These are phyloP conservation scores for Sigmodon hispidus DNA, from an alignment of 2,113 vertebrate genomes.

Conservation along the genomic window DNA sequence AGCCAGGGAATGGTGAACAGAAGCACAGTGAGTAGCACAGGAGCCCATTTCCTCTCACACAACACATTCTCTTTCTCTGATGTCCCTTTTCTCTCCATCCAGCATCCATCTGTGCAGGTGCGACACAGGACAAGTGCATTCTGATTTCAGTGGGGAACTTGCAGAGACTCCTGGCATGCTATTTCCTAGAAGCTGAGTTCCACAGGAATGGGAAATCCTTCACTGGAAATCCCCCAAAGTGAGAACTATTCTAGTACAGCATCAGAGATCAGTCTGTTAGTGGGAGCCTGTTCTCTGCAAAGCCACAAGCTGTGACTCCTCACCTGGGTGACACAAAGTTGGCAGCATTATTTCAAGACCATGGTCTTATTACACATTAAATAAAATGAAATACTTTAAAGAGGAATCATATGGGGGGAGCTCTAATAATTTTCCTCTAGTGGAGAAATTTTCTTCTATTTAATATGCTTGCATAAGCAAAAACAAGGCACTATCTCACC, in stretches of 20 bases:
- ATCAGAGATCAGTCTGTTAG: not conserved
- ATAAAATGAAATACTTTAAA: not conserved
- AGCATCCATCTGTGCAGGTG: not conserved
- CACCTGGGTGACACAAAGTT: not conserved
- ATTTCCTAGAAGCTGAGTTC: not conserved
- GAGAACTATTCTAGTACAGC: not conserved
- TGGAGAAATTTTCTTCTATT: not conserved
- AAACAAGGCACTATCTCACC: not conserved
- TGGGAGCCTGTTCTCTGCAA: not conserved
- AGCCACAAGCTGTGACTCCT: not conserved
- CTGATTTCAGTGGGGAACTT: not conserved
- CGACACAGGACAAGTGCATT: not conserved
- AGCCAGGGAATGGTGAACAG: not conserved
- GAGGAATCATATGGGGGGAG: not conserved
- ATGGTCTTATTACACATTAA: conserved; percentile 5
- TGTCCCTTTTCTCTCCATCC: not conserved
- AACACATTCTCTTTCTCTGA: not conserved
- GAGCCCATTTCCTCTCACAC: not conserved
- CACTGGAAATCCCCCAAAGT: not conserved
- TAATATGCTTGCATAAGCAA: conserved; percentile 2
- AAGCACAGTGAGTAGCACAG: not conserved
- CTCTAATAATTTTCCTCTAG: conserved; percentile 4
- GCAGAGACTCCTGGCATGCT: not conserved
- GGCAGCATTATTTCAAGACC: not conserved
- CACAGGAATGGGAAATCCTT: conserved; percentile 18